Evolutionary conservation across 2,797 vertebrate genomes (phyloP).

Genomic region (Luscinia luscinia): DNA sequence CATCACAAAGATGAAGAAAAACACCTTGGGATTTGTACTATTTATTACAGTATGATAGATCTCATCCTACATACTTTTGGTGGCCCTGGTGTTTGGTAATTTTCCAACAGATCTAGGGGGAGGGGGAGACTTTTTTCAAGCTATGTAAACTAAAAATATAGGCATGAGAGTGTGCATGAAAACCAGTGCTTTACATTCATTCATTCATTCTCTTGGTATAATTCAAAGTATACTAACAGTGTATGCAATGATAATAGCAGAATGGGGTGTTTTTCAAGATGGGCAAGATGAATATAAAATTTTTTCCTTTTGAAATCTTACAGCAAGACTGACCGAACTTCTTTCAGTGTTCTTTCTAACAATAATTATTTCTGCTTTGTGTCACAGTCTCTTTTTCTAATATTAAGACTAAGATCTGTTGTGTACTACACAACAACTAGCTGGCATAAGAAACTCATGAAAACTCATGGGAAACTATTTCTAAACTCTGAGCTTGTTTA

Average conservation of each 20-base stretch:
- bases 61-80: not conserved
- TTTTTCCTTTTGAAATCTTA: not conserved
- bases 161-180: not conserved
- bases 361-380: not conserved
- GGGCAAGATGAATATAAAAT: not conserved
- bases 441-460: not conserved
- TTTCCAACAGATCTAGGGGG: not conserved
- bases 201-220: not conserved
- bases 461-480: not conserved
- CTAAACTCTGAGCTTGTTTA: not conserved
- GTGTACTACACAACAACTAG: not conserved
- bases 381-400: not conserved
- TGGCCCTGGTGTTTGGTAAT: not conserved
- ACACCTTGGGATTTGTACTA: not conserved
- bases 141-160: not conserved
- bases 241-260: not conserved
- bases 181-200: not conserved
- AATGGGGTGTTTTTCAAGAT: not conserved
- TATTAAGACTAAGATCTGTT: not conserved
- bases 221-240: not conserved
- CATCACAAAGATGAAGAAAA: not conserved
- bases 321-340: not conserved
- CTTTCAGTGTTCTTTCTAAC: not conserved
- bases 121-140: not conserved
- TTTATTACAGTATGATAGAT: not conserved